Evolutionary conservation across 2,888 invertebrate species (phyloP), one percentile per base, ranked within the genome.

Genomic region (Drosophila kokeensis): DNA sequence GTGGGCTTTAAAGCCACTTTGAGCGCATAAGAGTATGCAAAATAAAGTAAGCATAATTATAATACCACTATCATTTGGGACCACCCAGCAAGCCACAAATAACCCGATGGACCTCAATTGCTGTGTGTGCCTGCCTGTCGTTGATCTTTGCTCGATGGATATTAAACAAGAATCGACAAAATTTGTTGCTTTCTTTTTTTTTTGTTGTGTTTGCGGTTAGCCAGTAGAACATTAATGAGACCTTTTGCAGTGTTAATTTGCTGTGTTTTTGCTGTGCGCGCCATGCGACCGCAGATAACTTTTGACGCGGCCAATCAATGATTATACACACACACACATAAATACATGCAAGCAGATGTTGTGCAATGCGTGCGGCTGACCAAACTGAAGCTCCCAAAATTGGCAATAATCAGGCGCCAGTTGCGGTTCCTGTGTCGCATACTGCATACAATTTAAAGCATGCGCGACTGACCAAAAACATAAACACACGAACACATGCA

Each of bases 191-290:
- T 84, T 81, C 81, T 77, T 67, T 74, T 73, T 76, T 87, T 34
- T 24, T 48, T 48, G 84, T 79, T 81, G 75, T 69, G 73, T 70
- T 75, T 85, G 88, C 40, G 82, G 80, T 63, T 62, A 42, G 32
- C n/a, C 32, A 52, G 67, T 71, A 34, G 71, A 71, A 55, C 87
- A 81, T 87, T 84, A 87, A 84, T 84, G 83, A 84, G 76, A 69
- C 58, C 69, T 70, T 82, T 81, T 72, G 68, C 62, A 42, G 54
- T 73, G 78, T 82, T 84, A 82, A 83, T 87, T 83, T 80, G 65
- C 54, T 32, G 66, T 67, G 42, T 32, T 53, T 62, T 64, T 55
- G 59, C 55, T 40, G 69, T n/a, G 53, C 48, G 42, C 53, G 63
- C 30, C 32, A 50, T 29, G 48, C 70, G 40, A 74, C 71, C 70